These are phyloP conservation scores for Eupithecia inturbata DNA, from an alignment of 2,888 invertebrate species.

Conservation along the genomic window DNA sequence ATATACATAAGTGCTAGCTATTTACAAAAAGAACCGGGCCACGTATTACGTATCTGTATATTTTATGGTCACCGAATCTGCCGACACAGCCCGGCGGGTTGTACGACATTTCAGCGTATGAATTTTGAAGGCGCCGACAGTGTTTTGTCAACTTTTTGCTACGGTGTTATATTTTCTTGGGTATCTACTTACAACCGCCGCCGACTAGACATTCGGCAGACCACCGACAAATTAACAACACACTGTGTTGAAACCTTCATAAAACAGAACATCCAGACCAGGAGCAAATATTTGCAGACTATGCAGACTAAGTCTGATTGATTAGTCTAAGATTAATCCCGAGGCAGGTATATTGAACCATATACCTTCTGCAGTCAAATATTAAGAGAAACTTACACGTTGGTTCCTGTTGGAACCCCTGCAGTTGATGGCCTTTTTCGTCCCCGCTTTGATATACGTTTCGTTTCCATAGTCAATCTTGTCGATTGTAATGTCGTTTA, in stretches of 20 bases:
- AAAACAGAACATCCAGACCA: not conserved
- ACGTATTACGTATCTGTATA: too few relatives aligned
- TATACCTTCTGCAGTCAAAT: not conserved
- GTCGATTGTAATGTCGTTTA: conserved; percentile 55
- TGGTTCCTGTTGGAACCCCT: conserved; percentile 61
- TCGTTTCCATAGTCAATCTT: conserved; percentile 54
- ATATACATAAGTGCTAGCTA: not conserved
- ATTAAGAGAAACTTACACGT: conserved; percentile 53
- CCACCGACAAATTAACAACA: not conserved
- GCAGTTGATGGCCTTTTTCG: conserved; percentile 61
- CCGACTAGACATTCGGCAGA: too few relatives aligned
- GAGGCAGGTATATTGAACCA: not conserved
- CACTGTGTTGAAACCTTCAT: not conserved
- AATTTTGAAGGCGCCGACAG: not conserved
- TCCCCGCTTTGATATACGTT: conserved; percentile 57
- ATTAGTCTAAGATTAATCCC: not conserved
- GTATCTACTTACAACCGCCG: too few relatives aligned
- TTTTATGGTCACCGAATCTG: not conserved
- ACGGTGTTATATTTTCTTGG: too few relatives aligned
- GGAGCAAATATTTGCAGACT: not conserved
- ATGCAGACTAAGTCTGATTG: not conserved
- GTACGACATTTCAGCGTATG: not conserved
- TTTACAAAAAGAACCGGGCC: not conserved
- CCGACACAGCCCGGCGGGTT: not conserved
- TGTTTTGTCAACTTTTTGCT: not conserved